Percentiles rank a stretch among this genome's conserved stretches.
phyloP scores from a whole-genome alignment of 2,113 vertebrate species.

The Pseudorectes ferrugineus region DNA sequence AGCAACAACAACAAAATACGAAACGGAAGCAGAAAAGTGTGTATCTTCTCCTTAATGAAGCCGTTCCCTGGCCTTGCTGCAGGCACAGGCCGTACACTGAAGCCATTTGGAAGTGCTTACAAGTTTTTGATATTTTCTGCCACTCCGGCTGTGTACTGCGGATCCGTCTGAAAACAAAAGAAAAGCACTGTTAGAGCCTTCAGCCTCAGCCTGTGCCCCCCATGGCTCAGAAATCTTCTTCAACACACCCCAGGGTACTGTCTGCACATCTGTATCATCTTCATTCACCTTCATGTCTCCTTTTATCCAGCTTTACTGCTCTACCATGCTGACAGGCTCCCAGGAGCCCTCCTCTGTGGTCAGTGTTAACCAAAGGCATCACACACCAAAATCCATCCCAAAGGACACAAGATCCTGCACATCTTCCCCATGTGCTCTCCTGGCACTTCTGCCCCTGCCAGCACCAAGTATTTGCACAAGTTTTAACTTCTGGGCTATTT shows the following conservation, averaged over 20 bases:
- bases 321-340: not conserved
- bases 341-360: not conserved
- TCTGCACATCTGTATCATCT: not conserved
- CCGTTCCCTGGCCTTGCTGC: not conserved
- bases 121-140: constrained; percentile 82
- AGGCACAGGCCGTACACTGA: not conserved
- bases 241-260: not conserved
- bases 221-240: not conserved
- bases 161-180: constrained; percentile 76
- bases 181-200: not conserved
- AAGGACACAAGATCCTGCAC: not conserved
- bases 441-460: not conserved
- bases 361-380: not conserved
- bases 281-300: not conserved
- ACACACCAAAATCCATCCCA: not conserved
- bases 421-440: not conserved
- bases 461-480: not conserved
- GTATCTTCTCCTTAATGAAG: not conserved
- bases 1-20: not conserved
- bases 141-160: constrained; percentile 77
- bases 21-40: not conserved
- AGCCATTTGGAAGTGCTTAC: constrained; percentile 66
- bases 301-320: not conserved
- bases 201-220: not conserved
- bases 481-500: not conserved